Percentiles rank a stretch among this genome's conserved stretches.
Evolutionary conservation across 2,113 vertebrate species (phyloP).

Genomic region (Archilochus colubris): DNA sequence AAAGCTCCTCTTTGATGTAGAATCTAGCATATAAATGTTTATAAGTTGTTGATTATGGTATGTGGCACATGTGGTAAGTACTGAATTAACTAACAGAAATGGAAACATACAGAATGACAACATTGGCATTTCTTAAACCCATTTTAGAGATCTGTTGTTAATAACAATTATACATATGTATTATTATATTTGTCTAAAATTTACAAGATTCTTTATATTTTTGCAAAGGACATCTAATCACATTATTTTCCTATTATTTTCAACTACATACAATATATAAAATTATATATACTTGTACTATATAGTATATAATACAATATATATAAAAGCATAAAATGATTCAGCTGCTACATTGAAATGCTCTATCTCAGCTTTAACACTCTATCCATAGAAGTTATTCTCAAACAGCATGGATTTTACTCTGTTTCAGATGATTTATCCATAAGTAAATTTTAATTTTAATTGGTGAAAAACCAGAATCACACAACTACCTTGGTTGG

Average conservation of each 20-base stretch:
- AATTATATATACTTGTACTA: no score
- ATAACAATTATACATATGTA: neutral
- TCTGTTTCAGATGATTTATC: no score
- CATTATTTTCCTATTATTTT: neutral
- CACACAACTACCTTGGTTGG: no score
- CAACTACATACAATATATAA: no score
- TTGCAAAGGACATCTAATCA: neutral
- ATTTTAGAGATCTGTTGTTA: neutral
- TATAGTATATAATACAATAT: neutral
- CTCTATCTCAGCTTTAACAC: neutral
- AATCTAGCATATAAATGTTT: neutral
- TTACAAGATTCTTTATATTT: neutral
- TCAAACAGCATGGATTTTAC: no score
- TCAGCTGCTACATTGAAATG: neutral
- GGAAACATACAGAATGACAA: neutral
- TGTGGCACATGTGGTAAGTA: neutral
- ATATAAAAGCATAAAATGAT: neutral
- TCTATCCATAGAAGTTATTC: no score
- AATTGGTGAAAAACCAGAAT: no score
- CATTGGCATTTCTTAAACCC: neutral
- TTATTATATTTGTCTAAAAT: no score
- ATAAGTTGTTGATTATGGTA: neutral
- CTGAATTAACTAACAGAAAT: neutral
- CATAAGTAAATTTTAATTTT: no score
- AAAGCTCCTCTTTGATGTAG: neutral